Evolutionary conservation across 2,888 invertebrate species (phyloP).

Genomic region (Lagria hirta): DNA sequence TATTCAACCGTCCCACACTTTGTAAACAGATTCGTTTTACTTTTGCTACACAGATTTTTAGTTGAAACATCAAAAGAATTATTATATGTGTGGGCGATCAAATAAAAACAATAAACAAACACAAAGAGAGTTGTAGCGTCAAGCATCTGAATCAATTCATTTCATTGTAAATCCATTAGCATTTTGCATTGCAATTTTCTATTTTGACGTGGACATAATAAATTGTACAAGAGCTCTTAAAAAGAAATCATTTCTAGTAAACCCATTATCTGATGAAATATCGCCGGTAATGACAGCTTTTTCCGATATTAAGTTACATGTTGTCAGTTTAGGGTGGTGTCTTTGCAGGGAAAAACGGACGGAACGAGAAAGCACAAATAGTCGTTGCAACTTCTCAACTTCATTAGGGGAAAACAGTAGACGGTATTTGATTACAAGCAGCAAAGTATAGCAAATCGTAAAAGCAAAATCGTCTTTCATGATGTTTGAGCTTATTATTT

Average conservation of each 20-base stretch:
- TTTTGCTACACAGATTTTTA: no score
- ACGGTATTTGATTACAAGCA: slow-evolving; percentile 28
- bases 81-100: no score
- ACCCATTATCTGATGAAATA: slow-evolving; percentile 34
- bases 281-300: slow-evolving; percentile 37
- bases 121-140: no score
- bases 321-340: slow-evolving; percentile 32
- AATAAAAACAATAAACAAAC: no score
- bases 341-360: slow-evolving; percentile 17
- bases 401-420: slow-evolving; percentile 28
- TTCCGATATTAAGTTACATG: slow-evolving; percentile 41
- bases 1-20: no score
- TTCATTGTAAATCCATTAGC: slow-evolving; percentile 16
- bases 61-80: no score
- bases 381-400: slow-evolving; percentile 24
- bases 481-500: slow-evolving; percentile 19
- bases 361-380: slow-evolving; percentile 13
- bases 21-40: no score
- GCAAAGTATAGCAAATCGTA: slow-evolving; percentile 14
- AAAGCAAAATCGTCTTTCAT: slow-evolving; percentile 17
- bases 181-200: slow-evolving; percentile 15
- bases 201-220: slow-evolving; percentile 25
- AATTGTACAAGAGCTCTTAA: slow-evolving; percentile 26
- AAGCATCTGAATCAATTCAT: slow-evolving; percentile 7
- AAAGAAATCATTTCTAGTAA: slow-evolving; percentile 30